Evolutionary conservation across 2,113 vertebrate species (phyloP).

Genomic region (Gopherus evgoodei): DNA sequence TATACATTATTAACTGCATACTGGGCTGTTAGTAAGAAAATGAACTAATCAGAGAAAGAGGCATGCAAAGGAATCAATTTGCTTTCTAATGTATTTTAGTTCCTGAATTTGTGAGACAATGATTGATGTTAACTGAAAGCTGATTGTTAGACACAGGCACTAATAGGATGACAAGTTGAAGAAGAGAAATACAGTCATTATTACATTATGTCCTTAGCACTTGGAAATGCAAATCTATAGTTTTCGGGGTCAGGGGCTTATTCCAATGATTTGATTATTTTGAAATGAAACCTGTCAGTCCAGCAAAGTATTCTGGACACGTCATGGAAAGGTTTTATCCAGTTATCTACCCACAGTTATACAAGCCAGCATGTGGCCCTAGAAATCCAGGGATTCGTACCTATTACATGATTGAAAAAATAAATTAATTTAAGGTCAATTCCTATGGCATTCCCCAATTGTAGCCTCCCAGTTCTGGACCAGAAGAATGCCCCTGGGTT

Average conservation of each 20-base stretch:
- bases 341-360: neutral
- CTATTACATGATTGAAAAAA: rapidly evolving
- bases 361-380: neutral
- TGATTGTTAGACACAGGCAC: constrained; percentile 4
- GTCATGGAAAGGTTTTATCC: neutral
- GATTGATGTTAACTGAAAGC: constrained; percentile 2
- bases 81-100: constrained; percentile 27
- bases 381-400: neutral
- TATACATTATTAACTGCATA: neutral
- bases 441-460: neutral
- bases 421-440: neutral
- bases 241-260: neutral
- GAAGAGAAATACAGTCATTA: constrained; percentile 33
- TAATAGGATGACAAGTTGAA: constrained; percentile 17
- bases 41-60: constrained; percentile 7
- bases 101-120: neutral
- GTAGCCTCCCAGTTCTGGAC: neutral
- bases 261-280: constrained; percentile 5
- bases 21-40: neutral
- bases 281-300: neutral
- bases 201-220: neutral
- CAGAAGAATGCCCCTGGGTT: neutral
- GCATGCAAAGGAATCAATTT: constrained; percentile 17
- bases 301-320: neutral
- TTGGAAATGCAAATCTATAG: neutral